These are phyloP conservation scores for Siniperca knerii DNA, from an alignment of 2,113 vertebrate species.

Conservation along the genomic window DNA sequence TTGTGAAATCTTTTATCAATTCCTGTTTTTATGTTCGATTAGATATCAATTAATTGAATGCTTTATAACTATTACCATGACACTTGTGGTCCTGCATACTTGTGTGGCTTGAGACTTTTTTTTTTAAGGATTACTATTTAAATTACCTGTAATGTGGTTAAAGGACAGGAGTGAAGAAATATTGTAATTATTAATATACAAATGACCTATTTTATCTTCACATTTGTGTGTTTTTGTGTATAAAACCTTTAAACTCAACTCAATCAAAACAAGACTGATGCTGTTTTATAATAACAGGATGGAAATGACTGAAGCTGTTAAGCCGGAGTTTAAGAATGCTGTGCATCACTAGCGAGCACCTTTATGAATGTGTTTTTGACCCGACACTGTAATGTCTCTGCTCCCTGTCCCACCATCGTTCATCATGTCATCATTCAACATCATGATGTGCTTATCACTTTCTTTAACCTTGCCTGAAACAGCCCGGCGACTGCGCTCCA, in stretches of 20 bases:
- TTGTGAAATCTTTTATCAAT: background rate
- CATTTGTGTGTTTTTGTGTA: slow-evolving; percentile 1
- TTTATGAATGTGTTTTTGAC: slow-evolving; percentile 31
- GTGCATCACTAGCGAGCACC: slow-evolving; percentile 1
- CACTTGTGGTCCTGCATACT: background rate
- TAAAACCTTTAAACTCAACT: background rate
- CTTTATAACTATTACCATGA: background rate
- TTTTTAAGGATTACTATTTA: background rate
- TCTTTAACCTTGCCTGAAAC: slow-evolving; percentile 46
- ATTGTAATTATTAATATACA: background rate
- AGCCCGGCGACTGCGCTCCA: slow-evolving; percentile 7
- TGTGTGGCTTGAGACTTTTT: background rate
- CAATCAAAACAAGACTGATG: background rate
- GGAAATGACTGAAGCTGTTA: background rate
- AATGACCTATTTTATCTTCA: background rate
- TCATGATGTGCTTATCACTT: slow-evolving; percentile 21
- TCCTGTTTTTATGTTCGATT: background rate
- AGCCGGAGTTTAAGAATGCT: background rate
- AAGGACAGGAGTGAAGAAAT: background rate
- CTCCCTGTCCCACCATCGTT: slow-evolving; percentile 8
- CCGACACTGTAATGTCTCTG: slow-evolving; percentile 30
- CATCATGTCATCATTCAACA: slow-evolving; percentile 42
- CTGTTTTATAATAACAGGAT: background rate
- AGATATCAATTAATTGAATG: background rate
- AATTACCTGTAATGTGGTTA: background rate